phyloP scores from a whole-genome alignment of 2,797 vertebrate genomes.

The Anniella stebbinsi region DNA sequence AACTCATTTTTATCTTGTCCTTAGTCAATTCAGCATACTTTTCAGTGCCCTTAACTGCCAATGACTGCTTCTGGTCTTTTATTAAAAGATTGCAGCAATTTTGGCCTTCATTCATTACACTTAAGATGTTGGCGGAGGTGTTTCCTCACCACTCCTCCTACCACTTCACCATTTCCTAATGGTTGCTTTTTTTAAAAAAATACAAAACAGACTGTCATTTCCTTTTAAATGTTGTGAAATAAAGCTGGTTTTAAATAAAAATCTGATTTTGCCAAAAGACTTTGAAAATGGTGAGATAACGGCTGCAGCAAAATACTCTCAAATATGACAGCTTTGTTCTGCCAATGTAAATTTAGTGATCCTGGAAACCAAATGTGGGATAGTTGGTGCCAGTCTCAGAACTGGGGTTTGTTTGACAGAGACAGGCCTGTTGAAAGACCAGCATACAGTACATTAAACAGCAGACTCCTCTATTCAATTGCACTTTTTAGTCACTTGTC shows the following conservation, averaged over 20 bases:
- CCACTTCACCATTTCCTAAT: constrained; percentile 75
- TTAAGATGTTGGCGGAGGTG: constrained; percentile 63
- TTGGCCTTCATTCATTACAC: constrained; percentile 66
- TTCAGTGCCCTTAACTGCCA: constrained; percentile 62
- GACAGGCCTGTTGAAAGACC: constrained; percentile 70
- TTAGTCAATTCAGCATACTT: constrained; percentile 55
- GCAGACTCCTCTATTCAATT: constrained; percentile 66
- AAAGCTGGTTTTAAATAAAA: constrained; percentile 77
- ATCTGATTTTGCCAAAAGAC: constrained; percentile 80
- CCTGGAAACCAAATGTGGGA: constrained; percentile 74
- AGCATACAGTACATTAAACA: constrained; percentile 62
- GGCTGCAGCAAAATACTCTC: constrained; percentile 80
- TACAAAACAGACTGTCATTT: constrained; percentile 78
- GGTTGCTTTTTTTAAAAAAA: constrained; percentile 66
- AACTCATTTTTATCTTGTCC: constrained; percentile 12
- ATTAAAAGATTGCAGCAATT: constrained; percentile 62
- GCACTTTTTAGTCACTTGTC: constrained; percentile 65
- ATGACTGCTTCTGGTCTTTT: constrained; percentile 56
- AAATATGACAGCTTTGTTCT: constrained; percentile 81
- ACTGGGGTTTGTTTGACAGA: constrained; percentile 72
- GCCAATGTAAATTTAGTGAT: constrained; percentile 78
- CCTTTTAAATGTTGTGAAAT: constrained; percentile 80
- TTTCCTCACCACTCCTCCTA: constrained; percentile 46
- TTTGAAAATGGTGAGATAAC: constrained; percentile 82
- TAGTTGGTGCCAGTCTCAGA: constrained; percentile 74